A percentile compares a stretch with the other conserved stretches of the same genome.
Evolutionary conservation across 1,140 invertebrate genomes (phyloP).

Genomic region (Myzus persicae): DNA sequence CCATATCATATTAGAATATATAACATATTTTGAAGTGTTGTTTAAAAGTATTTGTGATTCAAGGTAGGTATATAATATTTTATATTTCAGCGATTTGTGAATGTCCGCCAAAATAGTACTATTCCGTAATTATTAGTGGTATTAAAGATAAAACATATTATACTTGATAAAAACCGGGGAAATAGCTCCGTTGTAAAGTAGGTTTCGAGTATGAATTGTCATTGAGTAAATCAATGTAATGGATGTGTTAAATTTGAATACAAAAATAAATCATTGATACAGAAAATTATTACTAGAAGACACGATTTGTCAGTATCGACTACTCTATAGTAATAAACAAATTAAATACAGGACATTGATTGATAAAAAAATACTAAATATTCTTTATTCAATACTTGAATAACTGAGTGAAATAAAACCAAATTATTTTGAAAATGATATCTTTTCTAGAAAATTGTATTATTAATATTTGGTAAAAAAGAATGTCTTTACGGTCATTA

Average conservation of each 20-base stretch:
- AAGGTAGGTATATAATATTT: not conserved
- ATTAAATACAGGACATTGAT: not conserved
- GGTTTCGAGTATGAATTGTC: too few species aligned
- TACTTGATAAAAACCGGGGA: not conserved
- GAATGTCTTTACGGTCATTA: not conserved
- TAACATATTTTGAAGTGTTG: too few species aligned
- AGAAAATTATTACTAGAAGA: not conserved
- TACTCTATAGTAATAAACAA: not conserved
- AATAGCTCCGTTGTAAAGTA: not conserved
- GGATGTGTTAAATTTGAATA: not conserved
- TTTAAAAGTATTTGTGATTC: not conserved
- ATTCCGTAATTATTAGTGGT: not conserved
- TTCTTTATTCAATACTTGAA: not conserved
- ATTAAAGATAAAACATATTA: not conserved
- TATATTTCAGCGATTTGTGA: not conserved
- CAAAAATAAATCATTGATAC: not conserved
- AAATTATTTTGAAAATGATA: not conserved
- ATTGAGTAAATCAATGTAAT: not conserved
- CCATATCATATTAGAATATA: too few species aligned
- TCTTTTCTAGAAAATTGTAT: not conserved
- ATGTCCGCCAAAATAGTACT: not conserved
- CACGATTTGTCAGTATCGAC: too few species aligned
- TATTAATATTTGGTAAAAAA: not conserved
- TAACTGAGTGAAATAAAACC: not conserved
- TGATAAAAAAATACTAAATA: not conserved